phyloP scores from a whole-genome alignment of 2,888 invertebrate genomes.

The Deroplatys truncata region DNA sequence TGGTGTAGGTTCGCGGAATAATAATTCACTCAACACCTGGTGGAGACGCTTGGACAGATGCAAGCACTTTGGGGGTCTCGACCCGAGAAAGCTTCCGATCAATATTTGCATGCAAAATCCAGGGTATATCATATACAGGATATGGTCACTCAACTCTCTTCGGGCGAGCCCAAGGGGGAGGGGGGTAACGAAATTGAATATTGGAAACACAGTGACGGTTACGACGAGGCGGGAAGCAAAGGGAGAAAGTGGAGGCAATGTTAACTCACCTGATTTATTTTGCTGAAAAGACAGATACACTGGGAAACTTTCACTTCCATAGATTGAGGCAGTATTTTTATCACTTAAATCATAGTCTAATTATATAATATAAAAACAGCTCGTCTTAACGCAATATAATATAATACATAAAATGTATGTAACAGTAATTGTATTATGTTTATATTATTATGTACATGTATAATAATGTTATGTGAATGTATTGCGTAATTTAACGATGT shows the following conservation, averaged over 20 bases:
- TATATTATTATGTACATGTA: too few relatives aligned
- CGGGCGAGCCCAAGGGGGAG: background rate
- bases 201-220: background rate
- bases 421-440: too few relatives aligned
- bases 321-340: too few relatives aligned
- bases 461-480: too few relatives aligned
- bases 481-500: too few relatives aligned
- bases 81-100: background rate
- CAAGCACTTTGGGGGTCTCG: background rate
- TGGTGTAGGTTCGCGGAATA: background rate
- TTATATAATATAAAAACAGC: too few relatives aligned
- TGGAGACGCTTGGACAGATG: background rate
- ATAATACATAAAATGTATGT: too few relatives aligned
- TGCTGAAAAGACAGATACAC: background rate
- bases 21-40: background rate
- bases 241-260: background rate
- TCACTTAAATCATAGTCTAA: too few relatives aligned
- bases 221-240: background rate
- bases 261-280: background rate
- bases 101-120: background rate
- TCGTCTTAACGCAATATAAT: too few relatives aligned
- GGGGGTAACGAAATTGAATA: background rate
- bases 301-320: background rate
- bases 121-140: background rate
- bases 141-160: background rate